phyloP scores from a whole-genome alignment of 2,797 vertebrate species.

The Crocidura indochinensis region DNA sequence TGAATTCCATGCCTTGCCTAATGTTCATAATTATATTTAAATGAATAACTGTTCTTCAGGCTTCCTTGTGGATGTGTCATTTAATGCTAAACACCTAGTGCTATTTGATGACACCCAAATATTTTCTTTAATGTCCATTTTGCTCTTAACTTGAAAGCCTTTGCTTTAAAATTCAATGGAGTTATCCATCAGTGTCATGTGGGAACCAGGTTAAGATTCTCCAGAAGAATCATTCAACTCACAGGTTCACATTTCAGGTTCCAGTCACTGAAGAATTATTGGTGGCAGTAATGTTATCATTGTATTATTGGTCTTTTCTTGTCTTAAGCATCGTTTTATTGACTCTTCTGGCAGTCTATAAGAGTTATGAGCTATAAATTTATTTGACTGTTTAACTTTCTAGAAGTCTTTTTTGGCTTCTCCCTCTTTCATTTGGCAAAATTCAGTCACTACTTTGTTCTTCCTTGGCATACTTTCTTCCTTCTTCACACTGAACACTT shows the following conservation, averaged over 20 bases:
- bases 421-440: neutral
- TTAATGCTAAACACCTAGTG: neutral
- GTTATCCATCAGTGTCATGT: neutral
- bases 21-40: neutral
- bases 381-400: neutral
- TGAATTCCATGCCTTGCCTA: no score
- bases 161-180: neutral
- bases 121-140: neutral
- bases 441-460: neutral
- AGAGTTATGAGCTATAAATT: constrained; percentile 10
- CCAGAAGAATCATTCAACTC: neutral
- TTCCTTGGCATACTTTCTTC: neutral
- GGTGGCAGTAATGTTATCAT: neutral
- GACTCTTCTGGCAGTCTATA: neutral
- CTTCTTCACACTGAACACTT: neutral
- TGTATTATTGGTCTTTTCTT: neutral
- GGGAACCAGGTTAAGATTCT: neutral
- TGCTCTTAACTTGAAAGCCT: neutral
- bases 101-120: no score
- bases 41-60: neutral
- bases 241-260: constrained; percentile 26
- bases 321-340: neutral
- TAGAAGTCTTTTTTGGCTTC: constrained; percentile 9
- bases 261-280: neutral
- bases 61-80: constrained; percentile 1